Evolutionary conservation across 2,888 invertebrate species (phyloP).

Genomic region (Esperia sulphurella): DNA sequence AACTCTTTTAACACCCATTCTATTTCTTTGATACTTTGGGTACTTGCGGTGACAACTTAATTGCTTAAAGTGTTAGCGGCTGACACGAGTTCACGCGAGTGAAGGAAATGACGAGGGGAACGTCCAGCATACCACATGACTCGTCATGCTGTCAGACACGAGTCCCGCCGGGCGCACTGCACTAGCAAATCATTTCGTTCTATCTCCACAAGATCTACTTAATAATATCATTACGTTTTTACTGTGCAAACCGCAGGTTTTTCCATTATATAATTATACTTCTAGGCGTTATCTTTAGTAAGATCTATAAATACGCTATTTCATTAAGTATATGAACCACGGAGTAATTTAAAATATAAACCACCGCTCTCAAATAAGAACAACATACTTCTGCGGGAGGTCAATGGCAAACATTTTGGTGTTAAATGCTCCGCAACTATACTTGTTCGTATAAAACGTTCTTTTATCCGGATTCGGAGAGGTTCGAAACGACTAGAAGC

Average conservation of each 20-base stretch:
- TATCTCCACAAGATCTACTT: background rate
- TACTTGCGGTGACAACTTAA: conserved; percentile 57
- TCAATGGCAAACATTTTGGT: conserved; percentile 12
- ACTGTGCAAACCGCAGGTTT: too few relatives aligned
- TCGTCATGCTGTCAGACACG: background rate
- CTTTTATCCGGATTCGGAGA: conserved; percentile 3
- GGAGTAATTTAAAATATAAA: conserved; percentile 16
- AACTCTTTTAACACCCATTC: background rate
- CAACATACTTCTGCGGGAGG: conserved; percentile 16
- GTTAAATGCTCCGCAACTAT: background rate
- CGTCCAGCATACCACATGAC: background rate
- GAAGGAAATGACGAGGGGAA: conserved; percentile 34
- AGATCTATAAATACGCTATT: conserved; percentile 9
- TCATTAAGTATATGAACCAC: conserved; percentile 13
- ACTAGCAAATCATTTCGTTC: background rate
- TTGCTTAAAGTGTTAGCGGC: conserved; percentile 52
- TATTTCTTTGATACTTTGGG: background rate
- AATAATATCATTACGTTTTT: too few relatives aligned
- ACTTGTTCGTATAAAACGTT: background rate
- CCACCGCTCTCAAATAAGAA: conserved; percentile 4
- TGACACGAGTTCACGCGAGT: conserved; percentile 33
- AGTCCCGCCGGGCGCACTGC: background rate
- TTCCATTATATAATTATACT: background rate
- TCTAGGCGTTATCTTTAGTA: background rate
- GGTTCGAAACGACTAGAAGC: conserved; percentile 15